phyloP scores from a whole-genome alignment of 2,113 vertebrate species.

The Cichladusa arquata region DNA sequence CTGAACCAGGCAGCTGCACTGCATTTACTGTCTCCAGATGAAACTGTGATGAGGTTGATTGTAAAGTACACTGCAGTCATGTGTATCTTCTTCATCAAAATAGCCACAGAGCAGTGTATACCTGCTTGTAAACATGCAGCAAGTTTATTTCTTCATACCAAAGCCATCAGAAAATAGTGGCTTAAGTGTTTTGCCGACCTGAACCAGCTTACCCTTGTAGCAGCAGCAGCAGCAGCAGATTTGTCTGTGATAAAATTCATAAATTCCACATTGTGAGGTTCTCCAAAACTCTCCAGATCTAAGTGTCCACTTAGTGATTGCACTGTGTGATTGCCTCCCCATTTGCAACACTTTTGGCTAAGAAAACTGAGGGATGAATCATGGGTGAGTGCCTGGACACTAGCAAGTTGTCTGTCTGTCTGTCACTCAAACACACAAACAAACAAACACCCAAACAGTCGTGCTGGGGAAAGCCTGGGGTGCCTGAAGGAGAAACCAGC shows the following conservation, averaged over 20 bases:
- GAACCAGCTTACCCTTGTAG: neutral
- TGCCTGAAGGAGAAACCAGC: neutral
- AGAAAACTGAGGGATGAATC: neutral
- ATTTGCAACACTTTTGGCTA: neutral
- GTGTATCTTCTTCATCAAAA: neutral
- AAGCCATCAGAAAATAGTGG: neutral
- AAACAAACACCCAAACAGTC: too few relatives aligned
- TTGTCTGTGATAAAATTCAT: neutral
- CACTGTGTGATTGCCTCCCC: neutral
- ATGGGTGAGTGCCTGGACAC: rapidly evolving
- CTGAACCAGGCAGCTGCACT: neutral
- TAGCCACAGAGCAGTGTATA: neutral
- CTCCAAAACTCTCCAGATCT: neutral
- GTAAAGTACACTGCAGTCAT: neutral
- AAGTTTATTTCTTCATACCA: neutral
- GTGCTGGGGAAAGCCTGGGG: neutral
- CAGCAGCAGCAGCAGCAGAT: neutral
- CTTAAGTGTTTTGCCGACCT: neutral
- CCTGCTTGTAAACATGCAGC: neutral
- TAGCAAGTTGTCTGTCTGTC: neutral
- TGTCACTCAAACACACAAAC: neutral
- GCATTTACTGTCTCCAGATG: neutral
- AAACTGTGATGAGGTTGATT: neutral
- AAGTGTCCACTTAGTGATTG: neutral
- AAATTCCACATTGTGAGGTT: neutral